phyloP scores from a whole-genome alignment of 2,888 invertebrate genomes.

The Diplolepis rosae region DNA sequence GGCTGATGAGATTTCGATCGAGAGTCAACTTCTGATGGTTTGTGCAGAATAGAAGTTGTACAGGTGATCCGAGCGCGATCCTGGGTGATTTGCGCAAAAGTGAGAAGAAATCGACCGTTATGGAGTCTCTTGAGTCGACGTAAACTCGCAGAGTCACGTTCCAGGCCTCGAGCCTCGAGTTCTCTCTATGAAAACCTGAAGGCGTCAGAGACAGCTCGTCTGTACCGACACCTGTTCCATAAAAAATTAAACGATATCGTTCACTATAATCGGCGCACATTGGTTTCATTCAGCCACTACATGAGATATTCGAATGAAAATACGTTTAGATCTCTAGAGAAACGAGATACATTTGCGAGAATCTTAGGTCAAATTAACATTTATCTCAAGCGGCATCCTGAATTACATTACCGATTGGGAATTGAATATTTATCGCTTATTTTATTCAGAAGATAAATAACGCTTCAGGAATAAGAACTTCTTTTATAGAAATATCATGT shows the following conservation, averaged over 20 bases:
- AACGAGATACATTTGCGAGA: constrained; percentile 5
- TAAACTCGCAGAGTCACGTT: constrained; percentile 31
- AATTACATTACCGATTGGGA: neutral
- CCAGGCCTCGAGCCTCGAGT: neutral
- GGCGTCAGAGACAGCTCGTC: constrained; percentile 21
- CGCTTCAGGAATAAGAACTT: neutral
- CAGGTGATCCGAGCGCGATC: constrained; percentile 20
- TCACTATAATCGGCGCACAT: constrained; percentile 18
- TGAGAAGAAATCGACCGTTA: constrained; percentile 29
- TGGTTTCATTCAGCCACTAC: constrained; percentile 7
- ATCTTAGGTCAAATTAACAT: neutral
- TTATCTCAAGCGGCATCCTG: neutral
- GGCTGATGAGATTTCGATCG: constrained; percentile 30
- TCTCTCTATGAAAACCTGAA: constrained; percentile 20
- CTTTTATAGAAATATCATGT: neutral
- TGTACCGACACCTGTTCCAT: constrained; percentile 3
- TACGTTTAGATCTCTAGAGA: neutral
- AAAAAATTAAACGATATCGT: constrained; percentile 24
- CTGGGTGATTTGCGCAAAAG: constrained; percentile 21
- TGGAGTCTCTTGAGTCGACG: constrained; percentile 11
- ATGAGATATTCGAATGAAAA: constrained; percentile 13
- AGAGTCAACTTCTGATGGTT: constrained; percentile 15
- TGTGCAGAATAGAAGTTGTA: constrained; percentile 7
- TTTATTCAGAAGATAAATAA: neutral
- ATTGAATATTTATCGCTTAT: neutral